phyloP scores from a whole-genome alignment of 2,888 invertebrate species.

The Lacanobia wlatinum region DNA sequence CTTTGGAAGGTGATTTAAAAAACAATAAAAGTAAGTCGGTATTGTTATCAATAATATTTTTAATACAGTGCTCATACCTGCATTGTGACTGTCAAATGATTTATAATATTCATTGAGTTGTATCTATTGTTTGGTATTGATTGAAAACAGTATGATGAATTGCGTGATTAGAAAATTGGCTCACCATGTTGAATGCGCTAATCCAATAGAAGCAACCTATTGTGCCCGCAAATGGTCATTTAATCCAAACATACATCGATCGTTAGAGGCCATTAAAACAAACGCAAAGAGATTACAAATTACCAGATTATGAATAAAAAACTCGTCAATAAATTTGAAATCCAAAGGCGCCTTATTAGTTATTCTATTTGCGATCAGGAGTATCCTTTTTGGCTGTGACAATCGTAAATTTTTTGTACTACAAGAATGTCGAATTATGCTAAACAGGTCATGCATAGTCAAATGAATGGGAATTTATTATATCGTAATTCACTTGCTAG shows the following conservation, averaged over 20 bases:
- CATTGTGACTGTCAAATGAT: neutral
- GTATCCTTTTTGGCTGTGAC: constrained; percentile 64
- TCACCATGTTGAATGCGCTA: neutral
- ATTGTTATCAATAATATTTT: constrained; percentile 49
- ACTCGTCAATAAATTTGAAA: constrained; percentile 63
- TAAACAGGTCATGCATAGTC: constrained; percentile 62
- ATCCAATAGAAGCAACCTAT: neutral
- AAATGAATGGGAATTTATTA: constrained; percentile 48
- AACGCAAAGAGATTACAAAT: constrained; percentile 66
- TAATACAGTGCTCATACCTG: constrained; percentile 8
- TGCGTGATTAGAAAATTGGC: neutral
- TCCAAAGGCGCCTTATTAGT: constrained; percentile 56
- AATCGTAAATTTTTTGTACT: constrained; percentile 65
- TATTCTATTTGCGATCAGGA: constrained; percentile 64
- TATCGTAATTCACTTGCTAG: constrained; percentile 47
- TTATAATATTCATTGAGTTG: neutral
- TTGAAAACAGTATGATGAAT: neutral
- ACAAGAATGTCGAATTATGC: constrained; percentile 70
- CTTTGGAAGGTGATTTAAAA: constrained; percentile 19
- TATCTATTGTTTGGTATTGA: neutral
- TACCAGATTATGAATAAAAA: constrained; percentile 61
- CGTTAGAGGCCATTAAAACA: constrained; percentile 55
- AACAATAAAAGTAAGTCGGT: constrained; percentile 48
- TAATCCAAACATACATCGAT: constrained; percentile 36
- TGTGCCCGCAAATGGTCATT: constrained; percentile 41